Evolutionary conservation across 2,113 vertebrate genomes (phyloP).

Genomic region (Kryptolebias marmoratus): DNA sequence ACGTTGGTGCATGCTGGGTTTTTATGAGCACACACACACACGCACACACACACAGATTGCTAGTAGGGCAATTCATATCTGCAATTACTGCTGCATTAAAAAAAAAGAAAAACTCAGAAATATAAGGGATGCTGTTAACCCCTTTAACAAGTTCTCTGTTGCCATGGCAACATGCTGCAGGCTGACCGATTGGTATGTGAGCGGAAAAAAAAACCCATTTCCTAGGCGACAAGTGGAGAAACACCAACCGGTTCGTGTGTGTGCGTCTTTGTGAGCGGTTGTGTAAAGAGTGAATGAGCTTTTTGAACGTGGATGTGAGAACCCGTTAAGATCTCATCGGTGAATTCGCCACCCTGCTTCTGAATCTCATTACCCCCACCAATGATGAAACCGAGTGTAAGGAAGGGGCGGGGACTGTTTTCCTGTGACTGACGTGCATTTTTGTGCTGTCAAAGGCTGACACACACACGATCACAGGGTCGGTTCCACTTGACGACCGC

Average conservation of each 20-base stretch:
- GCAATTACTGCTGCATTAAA: constrained; percentile 44
- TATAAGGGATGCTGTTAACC: constrained; percentile 59
- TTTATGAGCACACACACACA: constrained; percentile 10
- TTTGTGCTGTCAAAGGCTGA: constrained; percentile 45
- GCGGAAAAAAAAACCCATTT: constrained; percentile 52
- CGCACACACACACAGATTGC: constrained; percentile 12
- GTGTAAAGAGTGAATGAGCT: constrained; percentile 27
- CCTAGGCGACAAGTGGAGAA: constrained; percentile 65
- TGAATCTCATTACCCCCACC: constrained; percentile 22
- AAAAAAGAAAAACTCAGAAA: constrained; percentile 12
- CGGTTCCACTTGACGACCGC: constrained; percentile 38
- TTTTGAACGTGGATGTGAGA: constrained; percentile 27
- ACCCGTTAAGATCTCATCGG: constrained; percentile 30
- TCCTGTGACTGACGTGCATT: constrained; percentile 52
- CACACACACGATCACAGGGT: constrained; percentile 8
- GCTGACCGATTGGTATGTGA: constrained; percentile 56
- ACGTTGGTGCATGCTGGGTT: constrained; percentile 5
- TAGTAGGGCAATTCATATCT: constrained; percentile 21
- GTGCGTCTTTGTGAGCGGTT: constrained; percentile 5
- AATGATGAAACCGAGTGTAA: constrained; percentile 68
- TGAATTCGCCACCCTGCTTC: constrained; percentile 2
- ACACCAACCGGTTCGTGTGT: constrained; percentile 45
- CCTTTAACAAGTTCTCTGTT: constrained; percentile 77
- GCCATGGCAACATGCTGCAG: constrained; percentile 71
- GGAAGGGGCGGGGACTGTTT: constrained; percentile 18